A percentile compares a stretch with the other conserved stretches of the same genome.
Evolutionary conservation across 2,888 invertebrate species (phyloP).

Genomic region (Megaustenia siamemsis): DNA sequence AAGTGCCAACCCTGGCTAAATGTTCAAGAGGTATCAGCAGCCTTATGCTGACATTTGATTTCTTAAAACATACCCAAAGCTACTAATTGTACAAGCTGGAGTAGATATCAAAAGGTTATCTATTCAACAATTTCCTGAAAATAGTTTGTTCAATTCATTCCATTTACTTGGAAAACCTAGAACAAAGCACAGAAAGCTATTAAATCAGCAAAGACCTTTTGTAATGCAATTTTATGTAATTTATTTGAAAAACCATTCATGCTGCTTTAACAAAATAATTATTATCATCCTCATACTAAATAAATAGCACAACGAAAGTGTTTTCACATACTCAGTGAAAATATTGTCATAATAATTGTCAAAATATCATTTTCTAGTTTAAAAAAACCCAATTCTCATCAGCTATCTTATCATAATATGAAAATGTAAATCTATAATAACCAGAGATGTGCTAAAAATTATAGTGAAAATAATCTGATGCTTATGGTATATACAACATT

Average conservation of each 20-base stretch:
- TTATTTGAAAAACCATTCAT: neutral
- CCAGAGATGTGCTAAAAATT: neutral
- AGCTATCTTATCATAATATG: neutral
- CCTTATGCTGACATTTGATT: too few relatives aligned
- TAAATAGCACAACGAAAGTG: neutral
- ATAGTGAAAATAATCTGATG: neutral
- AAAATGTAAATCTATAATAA: constrained; percentile 11
- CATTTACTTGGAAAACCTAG: neutral
- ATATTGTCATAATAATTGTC: neutral
- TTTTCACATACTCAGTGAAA: neutral
- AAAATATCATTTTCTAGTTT: neutral
- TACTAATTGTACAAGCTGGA: too few relatives aligned
- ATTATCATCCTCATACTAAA: neutral
- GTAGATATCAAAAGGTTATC: too few relatives aligned
- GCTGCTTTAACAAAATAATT: neutral
- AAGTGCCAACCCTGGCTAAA: too few relatives aligned
- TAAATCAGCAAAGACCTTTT: neutral
- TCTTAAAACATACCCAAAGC: too few relatives aligned
- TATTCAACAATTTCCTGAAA: too few relatives aligned
- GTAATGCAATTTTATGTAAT: neutral
- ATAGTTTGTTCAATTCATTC: too few relatives aligned
- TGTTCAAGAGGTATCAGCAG: too few relatives aligned
- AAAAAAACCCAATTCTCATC: neutral
- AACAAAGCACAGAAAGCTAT: neutral
- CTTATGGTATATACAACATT: neutral